A percentile compares a stretch with the other conserved stretches of the same genome.
Conservation (phyloP, 2,113 vertebrate species). For the Cyprinodon variegatus region DNA sequence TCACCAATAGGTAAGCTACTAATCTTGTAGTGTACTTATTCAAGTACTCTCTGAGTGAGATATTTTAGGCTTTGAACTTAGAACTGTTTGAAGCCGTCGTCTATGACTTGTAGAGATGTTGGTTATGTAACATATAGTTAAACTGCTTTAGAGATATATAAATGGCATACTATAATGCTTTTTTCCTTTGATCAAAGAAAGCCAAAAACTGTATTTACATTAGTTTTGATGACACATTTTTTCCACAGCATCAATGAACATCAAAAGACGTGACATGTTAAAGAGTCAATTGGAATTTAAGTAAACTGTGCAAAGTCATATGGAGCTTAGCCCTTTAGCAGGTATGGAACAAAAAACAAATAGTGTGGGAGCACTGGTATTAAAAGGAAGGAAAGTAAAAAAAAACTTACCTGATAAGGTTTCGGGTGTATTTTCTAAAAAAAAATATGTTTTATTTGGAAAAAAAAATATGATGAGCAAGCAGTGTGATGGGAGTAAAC, state of each 20-base stretch:
- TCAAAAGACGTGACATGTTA: slow-evolving; percentile 18
- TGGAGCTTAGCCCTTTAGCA: slow-evolving; percentile 16
- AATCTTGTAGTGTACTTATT: not conserved
- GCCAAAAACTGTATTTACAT: slow-evolving; percentile 19
- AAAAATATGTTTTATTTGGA: slow-evolving; percentile 28
- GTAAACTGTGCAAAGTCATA: slow-evolving; percentile 14
- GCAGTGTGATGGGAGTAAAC: not conserved
- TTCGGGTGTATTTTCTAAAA: slow-evolving; percentile 41
- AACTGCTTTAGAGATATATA: slow-evolving; percentile 21
- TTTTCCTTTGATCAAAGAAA: slow-evolving; percentile 37
- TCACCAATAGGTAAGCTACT: slow-evolving; percentile 89
- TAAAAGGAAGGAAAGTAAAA: slow-evolving; percentile 11
- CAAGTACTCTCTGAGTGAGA: not conserved
- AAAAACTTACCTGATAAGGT: slow-evolving; percentile 50
- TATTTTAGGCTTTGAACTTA: slow-evolving; percentile 23
- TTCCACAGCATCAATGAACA: slow-evolving; percentile 17
- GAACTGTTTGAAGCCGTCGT: slow-evolving; percentile 12
- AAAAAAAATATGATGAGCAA: slow-evolving; percentile 40
- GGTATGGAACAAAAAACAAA: slow-evolving; percentile 14
- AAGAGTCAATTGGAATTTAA: not conserved
- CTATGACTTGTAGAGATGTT: slow-evolving; percentile 2
- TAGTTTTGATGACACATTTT: not conserved
- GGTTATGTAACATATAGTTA: slow-evolving; percentile 32
- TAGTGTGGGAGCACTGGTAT: slow-evolving; percentile 8
- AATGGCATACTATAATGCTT: slow-evolving; percentile 9